Base-by-base conservation (phyloP, 2,113 vertebrate genomes). In the Misgurnus anguillicaudatus region DNA sequence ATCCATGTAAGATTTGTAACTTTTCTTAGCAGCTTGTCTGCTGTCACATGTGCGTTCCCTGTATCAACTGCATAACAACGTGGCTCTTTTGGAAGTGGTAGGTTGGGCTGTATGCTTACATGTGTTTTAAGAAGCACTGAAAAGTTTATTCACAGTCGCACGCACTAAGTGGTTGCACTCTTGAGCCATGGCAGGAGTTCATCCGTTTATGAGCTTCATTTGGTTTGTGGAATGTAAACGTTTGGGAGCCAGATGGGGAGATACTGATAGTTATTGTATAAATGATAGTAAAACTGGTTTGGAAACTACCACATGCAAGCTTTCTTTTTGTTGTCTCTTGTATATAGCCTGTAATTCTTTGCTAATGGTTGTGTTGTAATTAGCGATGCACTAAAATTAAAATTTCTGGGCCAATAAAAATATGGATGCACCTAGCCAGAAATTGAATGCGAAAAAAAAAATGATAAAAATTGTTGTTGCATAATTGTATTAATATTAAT, bases 141-240 rank as follows among this genome's bases (percentile, higher is more conserved):
- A 51, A 51, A 14, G 16, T 51, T 14, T 16, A 14, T 51, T 51
- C 48, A 51, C 48, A 4, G 48, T 51, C 13, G 48, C 48, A 16
- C 48, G 16, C 5, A 42, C 13, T 51, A 51, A 51, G 13, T 51
- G 48, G 48, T 17, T 2, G 48, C 48, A 51, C 48, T 16, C 13
- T 14, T 14, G 47, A 51, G 11, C 47, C 47, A 10, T 51, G 48
- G 53, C 31, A 76, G 45, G 61, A 79, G 79, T 78, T 53, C 47
- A 39, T 61, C 78, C 21, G 2, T 81, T 62, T 24, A 53, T 47
- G 64, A 60, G 60, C 73, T 70, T n/a, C 65, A 75, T 60, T 78
- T 41, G 45, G 42, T 72, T 78, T 70, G 41, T 38, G 60, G 69
- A 85, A 83, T 82, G 75, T 75, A 39, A 80, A 73, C 78, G 21